Evolutionary conservation across 2,113 vertebrate genomes (phyloP), one percentile per base, ranked within the genome.

Genomic region (Ammospiza nelsoni): DNA sequence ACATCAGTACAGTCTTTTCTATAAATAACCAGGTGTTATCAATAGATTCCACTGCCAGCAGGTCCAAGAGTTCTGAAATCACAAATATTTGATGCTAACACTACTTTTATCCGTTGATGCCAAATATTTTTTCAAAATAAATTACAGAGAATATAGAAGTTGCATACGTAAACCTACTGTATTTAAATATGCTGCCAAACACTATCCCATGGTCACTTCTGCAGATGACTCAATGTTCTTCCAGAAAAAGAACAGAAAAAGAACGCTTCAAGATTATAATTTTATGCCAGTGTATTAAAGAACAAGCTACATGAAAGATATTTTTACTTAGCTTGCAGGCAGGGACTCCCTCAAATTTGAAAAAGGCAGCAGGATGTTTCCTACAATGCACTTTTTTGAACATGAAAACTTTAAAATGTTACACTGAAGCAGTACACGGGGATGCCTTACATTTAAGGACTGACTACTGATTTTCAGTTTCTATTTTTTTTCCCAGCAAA

Each of bases 11-110:
- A 84, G 77, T 57, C 51, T 41, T 81, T 49, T 43, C 90, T 91
- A 93, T 78, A 87, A 91, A 87, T 62, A 91, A 59, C 24, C n/a
- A 91, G 74, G 76, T 87, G 41, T 80, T 77, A 86, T 35, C 72
- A 81, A 84, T 12, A 89, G 21, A 65, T 33, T 48, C 52, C 41
- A 84, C 33, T 52, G 63, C 43, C 59, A 73, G 44, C 19, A 93
- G n/a, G 22, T 52, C n/a, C 5, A 10, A 39, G 14, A 73, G 31
- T 49, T 78, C 48, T 61, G 11, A 48, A 82, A 49, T 77, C 52
- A 62, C 48, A 81, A 91, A 33, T 71, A 93, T n/a, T 84, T 91
- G 35, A 85, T 29, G 23, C 31, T 84, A 71, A 71, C 55, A 59
- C 27, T 59, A 51, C 67, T 72, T 89, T 82, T 62, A 75, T 35